These are phyloP conservation scores for Scaptomyza cyrtandrae DNA, from an alignment of 2,888 invertebrate species.

Conservation along the genomic window DNA sequence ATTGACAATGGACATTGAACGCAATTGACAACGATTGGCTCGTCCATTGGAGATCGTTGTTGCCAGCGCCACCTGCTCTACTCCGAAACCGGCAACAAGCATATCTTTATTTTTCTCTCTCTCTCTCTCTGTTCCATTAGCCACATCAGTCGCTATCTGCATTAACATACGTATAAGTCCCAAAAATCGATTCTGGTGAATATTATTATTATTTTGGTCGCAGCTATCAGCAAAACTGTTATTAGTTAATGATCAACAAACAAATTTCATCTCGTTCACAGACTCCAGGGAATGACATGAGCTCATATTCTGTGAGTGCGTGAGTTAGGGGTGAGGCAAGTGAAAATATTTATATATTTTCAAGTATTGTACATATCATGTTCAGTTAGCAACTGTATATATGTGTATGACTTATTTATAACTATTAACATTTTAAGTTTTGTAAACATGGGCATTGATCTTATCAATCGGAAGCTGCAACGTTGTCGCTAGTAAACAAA, in stretches of 20 bases:
- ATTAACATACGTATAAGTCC: conserved; percentile 9
- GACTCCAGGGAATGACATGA: conserved; percentile 19
- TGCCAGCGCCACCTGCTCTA: conserved; percentile 45
- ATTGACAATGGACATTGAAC: conserved; percentile 7
- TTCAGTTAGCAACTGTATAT: neutral
- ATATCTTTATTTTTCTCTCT: neutral
- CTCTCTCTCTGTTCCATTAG: neutral
- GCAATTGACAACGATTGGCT: conserved; percentile 3
- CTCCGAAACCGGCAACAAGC: conserved; percentile 13
- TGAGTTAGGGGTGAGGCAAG: neutral
- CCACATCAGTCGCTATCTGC: conserved; percentile 3
- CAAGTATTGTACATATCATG: neutral
- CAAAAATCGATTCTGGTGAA: conserved; percentile 17
- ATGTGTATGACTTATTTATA: neutral
- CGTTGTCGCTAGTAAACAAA: neutral
- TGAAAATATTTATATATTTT: neutral
- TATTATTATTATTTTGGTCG: conserved; percentile 29
- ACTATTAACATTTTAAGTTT: neutral
- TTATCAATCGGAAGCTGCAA: neutral
- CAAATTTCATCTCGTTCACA: conserved; percentile 23
- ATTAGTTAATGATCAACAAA: conserved; percentile 46
- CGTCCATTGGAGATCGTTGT: conserved; percentile 7
- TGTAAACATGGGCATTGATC: neutral
- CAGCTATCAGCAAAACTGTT: conserved; percentile 31
- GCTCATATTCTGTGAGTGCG: conserved; percentile 5